Percentiles rank a stretch among this genome's conserved stretches.
Conservation (phyloP, 1,140 invertebrate species). For the Stegodyphus mimosarum region DNA sequence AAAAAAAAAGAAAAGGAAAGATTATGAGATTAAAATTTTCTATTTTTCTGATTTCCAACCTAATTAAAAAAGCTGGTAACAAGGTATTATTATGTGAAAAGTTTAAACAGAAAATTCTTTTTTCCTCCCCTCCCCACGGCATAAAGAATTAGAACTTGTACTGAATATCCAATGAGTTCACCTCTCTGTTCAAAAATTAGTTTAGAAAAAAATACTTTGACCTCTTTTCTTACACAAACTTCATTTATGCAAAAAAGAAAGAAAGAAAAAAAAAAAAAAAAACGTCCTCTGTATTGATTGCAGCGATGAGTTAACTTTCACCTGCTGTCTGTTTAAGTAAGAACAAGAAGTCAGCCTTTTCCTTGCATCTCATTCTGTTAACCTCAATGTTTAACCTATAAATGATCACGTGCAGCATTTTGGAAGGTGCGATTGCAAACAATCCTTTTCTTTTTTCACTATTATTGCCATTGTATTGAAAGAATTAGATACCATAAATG, state of each 20-base stretch:
- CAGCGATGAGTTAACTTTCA: constrained; percentile 50
- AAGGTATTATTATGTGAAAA: too few species aligned
- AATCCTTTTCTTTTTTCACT: too few species aligned
- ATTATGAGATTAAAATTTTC: too few species aligned
- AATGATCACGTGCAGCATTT: too few species aligned
- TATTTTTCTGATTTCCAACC: too few species aligned
- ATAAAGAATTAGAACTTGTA: constrained; percentile 7
- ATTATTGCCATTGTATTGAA: too few species aligned
- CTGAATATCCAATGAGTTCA: constrained; percentile 34
- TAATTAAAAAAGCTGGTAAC: too few species aligned
- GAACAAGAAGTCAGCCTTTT: background rate
- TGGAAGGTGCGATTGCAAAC: too few species aligned
- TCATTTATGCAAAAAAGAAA: constrained; percentile 35
- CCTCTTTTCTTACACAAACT: constrained; percentile 26
- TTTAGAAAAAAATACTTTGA: constrained; percentile 18
- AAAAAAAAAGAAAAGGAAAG: too few species aligned
- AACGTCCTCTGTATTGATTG: constrained; percentile 44
- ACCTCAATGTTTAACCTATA: constrained; percentile 31
- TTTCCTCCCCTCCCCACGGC: too few species aligned
- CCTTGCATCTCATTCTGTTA: constrained; percentile 25
- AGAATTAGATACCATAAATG: too few species aligned
- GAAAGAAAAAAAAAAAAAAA: background rate
- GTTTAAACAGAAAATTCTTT: too few species aligned
- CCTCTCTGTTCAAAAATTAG: background rate
- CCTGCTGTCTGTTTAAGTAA: constrained; percentile 26